Evolutionary conservation across 2,888 invertebrate genomes (phyloP).

Genomic region (Abrostola tripartita): DNA sequence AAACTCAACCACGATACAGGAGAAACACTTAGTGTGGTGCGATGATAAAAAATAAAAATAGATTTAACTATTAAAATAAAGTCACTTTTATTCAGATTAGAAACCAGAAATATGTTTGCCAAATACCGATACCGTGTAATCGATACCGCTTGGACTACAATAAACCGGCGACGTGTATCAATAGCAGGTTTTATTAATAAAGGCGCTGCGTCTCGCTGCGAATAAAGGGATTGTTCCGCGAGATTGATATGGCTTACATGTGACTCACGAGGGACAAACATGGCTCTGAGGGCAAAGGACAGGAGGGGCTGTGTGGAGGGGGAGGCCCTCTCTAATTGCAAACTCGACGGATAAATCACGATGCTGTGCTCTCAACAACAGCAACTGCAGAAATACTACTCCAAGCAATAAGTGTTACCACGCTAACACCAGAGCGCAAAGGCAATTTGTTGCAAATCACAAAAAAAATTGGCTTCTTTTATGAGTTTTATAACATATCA

Average conservation of each 20-base stretch:
- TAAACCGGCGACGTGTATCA: background rate
- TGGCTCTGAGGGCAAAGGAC: conserved; percentile 12
- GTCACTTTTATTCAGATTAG: too few species aligned
- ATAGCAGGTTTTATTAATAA: conserved; percentile 10
- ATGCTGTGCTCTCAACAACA: background rate
- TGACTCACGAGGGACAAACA: conserved; percentile 32
- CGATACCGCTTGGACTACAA: too few species aligned
- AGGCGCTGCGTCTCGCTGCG: conserved; percentile 12
- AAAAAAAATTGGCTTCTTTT: too few species aligned
- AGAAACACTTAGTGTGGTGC: too few species aligned
- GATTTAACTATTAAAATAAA: too few species aligned
- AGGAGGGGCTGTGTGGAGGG: background rate
- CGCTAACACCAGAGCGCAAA: too few species aligned
- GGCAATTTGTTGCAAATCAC: too few species aligned
- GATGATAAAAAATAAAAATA: too few species aligned
- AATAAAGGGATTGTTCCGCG: conserved; percentile 31
- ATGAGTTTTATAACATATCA: too few species aligned
- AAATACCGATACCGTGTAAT: too few species aligned
- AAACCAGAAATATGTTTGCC: too few species aligned
- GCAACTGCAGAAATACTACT: background rate
- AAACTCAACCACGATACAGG: too few species aligned
- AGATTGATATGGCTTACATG: conserved; percentile 32
- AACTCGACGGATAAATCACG: conserved; percentile 17
- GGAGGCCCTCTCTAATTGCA: conserved; percentile 28
- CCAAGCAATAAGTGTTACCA: background rate